Base-by-base conservation (phyloP, 2,797 vertebrate species). In the Eulemur coronatus region DNA sequence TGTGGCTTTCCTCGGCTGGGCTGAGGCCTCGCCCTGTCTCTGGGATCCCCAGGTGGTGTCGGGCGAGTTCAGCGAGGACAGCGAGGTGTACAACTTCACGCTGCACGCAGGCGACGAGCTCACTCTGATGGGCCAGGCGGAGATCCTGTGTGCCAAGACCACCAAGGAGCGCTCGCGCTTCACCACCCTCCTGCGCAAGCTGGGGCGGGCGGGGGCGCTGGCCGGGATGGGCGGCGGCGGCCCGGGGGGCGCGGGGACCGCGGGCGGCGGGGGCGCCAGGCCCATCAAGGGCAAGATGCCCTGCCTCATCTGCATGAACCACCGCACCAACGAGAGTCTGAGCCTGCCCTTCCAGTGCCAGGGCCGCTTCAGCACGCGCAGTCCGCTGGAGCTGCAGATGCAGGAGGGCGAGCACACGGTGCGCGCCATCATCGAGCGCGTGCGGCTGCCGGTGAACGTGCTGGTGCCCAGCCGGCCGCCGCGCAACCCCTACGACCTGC, bases 31-130 rank as follows among this genome's bases (percentile, higher is more conserved):
- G 5, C 70, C 9, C 1, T n/a, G 75, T 84, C 15, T 84, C 46
- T 84, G 96, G 88, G 69, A 11, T 52, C 48, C 22, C 80, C 96
- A 99, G 99, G 99, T 99, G 98, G 99, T 99, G 92, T 99, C 99
- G 0, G 99, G 99, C 5, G 99, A 99, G 98, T 99, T 99, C 99
- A 99, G 99, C 38, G 99, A 99, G 98, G 99, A 99, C 99, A 99
- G 99, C 59, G 99, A 99, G 98, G 99, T 99, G 50, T 99, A 99
- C 98, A 99, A 99, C 98, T 99, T 99, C 98, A 99, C 99, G 11
- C 98, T 99, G 98, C 99, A 99, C 94, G 99, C 99, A 0, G 99
- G 99, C 82, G 99, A 99, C 69, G 99, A 99, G 98, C 99, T 99
- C 98, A 99, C 99, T 6, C 99, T 99, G 95, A 99, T 99, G 99